Evolutionary conservation across 2,888 invertebrate species (phyloP).

Genomic region (Drosophila mayaguana): DNA sequence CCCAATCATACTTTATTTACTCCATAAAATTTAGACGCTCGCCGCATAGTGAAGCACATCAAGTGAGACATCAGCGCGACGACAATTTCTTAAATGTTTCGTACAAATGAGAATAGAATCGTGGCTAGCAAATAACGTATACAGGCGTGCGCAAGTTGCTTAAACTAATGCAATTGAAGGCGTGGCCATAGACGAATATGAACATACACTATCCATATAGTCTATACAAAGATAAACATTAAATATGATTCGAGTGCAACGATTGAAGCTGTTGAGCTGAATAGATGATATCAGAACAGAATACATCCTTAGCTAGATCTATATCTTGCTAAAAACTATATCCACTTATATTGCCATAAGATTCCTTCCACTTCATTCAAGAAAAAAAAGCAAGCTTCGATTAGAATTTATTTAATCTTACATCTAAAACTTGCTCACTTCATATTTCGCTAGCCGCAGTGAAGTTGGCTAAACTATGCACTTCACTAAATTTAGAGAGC

Average conservation of each 20-base stretch:
- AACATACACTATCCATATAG: too few species aligned
- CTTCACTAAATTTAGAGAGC: constrained; percentile 14
- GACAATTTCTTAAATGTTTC: constrained; percentile 76
- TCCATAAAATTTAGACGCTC: constrained; percentile 59
- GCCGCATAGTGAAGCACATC: constrained; percentile 5
- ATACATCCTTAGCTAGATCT: not conserved
- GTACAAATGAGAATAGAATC: constrained; percentile 67
- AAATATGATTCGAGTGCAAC: too few species aligned
- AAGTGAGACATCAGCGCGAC: constrained; percentile 43
- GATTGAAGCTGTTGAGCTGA: too few species aligned
- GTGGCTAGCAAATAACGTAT: constrained; percentile 43
- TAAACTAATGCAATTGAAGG: constrained; percentile 21
- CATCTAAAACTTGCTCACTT: not conserved
- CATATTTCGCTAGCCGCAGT: not conserved
- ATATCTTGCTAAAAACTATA: not conserved
- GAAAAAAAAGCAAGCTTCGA: not conserved
- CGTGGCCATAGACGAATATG: constrained; percentile 5
- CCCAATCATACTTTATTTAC: constrained; percentile 63
- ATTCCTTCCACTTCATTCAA: too few species aligned
- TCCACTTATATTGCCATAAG: too few species aligned
- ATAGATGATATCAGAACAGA: too few species aligned
- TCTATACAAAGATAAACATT: too few species aligned
- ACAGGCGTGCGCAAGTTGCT: constrained; percentile 50
- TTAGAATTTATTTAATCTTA: not conserved
- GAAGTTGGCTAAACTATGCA: not conserved